phyloP scores from a whole-genome alignment of 2,113 vertebrate genomes.

The Chlorodrepanis virens region DNA sequence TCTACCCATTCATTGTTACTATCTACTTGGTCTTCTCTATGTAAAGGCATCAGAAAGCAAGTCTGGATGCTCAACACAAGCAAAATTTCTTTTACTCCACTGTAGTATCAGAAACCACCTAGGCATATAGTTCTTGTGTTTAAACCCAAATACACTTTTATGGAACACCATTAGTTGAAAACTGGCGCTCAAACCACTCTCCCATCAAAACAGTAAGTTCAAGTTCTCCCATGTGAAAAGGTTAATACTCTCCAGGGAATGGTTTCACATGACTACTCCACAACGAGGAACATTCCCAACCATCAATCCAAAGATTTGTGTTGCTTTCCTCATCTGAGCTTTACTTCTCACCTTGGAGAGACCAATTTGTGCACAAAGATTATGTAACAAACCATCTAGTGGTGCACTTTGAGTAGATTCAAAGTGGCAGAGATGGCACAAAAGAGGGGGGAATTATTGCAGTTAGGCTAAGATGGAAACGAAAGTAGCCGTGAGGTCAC shows the following conservation, averaged over 20 bases:
- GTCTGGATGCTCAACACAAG: not conserved
- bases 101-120: not conserved
- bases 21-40: not conserved
- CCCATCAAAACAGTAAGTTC: not conserved
- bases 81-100: not conserved
- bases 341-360: not conserved
- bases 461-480: not conserved
- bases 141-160: not conserved
- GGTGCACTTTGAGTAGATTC: not conserved
- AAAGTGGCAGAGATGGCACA: not conserved
- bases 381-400: not conserved
- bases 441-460: not conserved
- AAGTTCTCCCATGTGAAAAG: not conserved
- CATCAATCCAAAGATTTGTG: fast-evolving
- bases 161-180: not conserved
- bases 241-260: not conserved
- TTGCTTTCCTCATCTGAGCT: fast-evolving
- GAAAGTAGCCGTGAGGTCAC: not conserved
- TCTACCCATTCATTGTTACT: not conserved
- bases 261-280: fast-evolving
- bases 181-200: not conserved
- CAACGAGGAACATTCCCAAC: not conserved
- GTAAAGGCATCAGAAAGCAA: not conserved
- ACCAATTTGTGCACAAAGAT: not conserved
- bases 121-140: not conserved